Base-by-base conservation (phyloP, 1,140 invertebrate genomes). In the Physella acuta region DNA sequence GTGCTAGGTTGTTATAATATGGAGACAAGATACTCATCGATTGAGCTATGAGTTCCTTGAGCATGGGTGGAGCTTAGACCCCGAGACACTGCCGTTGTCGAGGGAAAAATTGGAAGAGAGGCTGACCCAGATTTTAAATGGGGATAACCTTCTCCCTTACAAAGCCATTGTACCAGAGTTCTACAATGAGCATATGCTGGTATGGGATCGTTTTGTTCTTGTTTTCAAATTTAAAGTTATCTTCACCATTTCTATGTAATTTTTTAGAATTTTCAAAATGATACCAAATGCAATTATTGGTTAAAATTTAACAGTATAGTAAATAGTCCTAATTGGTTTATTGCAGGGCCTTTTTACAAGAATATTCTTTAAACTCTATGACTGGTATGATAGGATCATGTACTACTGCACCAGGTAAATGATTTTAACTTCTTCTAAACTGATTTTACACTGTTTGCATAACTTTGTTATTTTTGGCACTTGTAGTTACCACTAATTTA, bases 1-100 rank as follows among this genome's bases (percentile, higher is more conserved):
- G 14, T 68, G 28, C 17, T 65, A 90, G 91, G 81, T 89, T 34
- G 93, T 94, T 0, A 91, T 97, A 36, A 90, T 98, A 71, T 97
- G 94, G 94, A 88, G 94, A 26, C 88, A 91, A 53, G 93, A 95
- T 81, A 88, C 89, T 24, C 90, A 90, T 28, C 90, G 92, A 66
- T 86, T 97, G n/a, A 93, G 93, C 79, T 97, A 95, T 80, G 93
- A 96, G 79, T 97, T 95, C 94, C 82, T 94, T 3, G 87, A 89
- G 69, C 87, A 88, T 56, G 88, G 88, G 16, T 92, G 90, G 90
- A 87, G 88, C 56, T 75, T 81, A 16, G 75, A 82, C 8, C 59
- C 69, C 0, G 39, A 74, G 5, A 24, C 69, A 3, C 33, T 70
- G 20, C 55, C 58, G 0, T 51, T 65, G 4, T 73, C 75, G 52